A percentile compares a stretch with the other conserved stretches of the same genome.
Conservation (phyloP, 1,140 invertebrate species). For the Brachionus rotundiformis region DNA sequence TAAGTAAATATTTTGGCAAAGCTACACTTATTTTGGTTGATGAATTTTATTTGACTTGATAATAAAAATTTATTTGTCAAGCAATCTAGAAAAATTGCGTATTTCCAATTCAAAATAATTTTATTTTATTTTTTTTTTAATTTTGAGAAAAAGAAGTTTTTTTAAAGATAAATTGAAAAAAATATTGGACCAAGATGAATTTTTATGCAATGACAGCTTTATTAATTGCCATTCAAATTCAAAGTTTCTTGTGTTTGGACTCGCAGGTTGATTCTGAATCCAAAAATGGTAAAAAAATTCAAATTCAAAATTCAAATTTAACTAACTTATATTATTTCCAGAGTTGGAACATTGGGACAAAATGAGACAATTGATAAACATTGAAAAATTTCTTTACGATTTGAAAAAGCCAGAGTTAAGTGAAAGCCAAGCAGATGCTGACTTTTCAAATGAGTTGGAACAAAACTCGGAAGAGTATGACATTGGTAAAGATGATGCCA, state of each 20-base stretch:
- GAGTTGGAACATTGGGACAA: background rate
- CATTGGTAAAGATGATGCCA: background rate
- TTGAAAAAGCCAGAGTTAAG: background rate
- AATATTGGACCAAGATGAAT: background rate
- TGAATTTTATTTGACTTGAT: background rate
- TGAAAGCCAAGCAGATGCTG: background rate
- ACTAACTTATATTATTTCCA: background rate
- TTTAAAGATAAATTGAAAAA: background rate
- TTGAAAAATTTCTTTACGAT: background rate
- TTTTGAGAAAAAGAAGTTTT: background rate
- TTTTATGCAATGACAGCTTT: background rate
- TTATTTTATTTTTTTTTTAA: background rate
- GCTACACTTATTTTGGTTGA: background rate
- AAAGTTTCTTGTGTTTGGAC: background rate
- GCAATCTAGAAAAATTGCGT: background rate
- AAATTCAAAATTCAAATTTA: background rate
- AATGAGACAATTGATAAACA: background rate
- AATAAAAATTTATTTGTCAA: conserved; percentile 1
- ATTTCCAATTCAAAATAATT: background rate
- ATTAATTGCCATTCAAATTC: background rate
- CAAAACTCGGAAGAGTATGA: background rate
- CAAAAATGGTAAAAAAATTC: background rate
- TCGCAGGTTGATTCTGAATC: background rate
- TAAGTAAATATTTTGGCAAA: background rate
- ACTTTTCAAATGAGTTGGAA: background rate